Evolutionary conservation across 2,113 vertebrate genomes (phyloP).

Genomic region (Scytalopus superciliaris): DNA sequence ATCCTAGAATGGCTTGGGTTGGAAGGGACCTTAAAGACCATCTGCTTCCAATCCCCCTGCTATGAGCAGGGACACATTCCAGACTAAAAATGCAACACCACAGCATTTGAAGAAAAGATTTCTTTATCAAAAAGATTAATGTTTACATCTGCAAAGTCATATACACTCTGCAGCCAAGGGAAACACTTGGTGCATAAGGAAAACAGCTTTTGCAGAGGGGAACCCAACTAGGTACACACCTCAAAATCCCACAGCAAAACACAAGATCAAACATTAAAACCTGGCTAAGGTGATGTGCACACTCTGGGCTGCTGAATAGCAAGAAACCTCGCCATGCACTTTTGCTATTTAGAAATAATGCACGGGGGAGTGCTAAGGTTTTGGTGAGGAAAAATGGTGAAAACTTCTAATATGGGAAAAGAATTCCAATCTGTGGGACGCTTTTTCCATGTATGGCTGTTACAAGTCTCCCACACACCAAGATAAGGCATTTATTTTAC

Average conservation of each 20-base stretch:
- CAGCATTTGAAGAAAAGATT: not conserved
- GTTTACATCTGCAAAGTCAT: not conserved
- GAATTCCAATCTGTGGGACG: no score
- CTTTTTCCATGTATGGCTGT: fast-evolving
- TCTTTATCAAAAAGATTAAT: not conserved
- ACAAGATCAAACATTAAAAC: not conserved
- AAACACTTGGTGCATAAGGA: not conserved
- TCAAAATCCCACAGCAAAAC: not conserved
- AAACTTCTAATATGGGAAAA: not conserved
- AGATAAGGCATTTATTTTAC: not conserved
- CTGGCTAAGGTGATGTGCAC: not conserved
- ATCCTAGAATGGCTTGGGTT: not conserved
- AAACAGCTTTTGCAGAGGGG: not conserved
- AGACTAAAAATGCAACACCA: not conserved
- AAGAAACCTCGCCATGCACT: fast-evolving
- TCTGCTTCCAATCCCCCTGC: fast-evolving
- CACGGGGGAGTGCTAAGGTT: not conserved
- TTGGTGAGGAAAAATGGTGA: not conserved
- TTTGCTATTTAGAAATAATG: not conserved
- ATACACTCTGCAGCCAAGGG: not conserved
- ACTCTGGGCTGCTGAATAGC: not conserved
- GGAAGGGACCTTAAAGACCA: not conserved
- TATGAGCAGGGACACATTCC: not conserved
- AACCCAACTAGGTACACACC: not conserved
- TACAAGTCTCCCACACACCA: not conserved